Conservation (phyloP, 2,797 vertebrate species). For the Pelobates cultripes region DNA sequence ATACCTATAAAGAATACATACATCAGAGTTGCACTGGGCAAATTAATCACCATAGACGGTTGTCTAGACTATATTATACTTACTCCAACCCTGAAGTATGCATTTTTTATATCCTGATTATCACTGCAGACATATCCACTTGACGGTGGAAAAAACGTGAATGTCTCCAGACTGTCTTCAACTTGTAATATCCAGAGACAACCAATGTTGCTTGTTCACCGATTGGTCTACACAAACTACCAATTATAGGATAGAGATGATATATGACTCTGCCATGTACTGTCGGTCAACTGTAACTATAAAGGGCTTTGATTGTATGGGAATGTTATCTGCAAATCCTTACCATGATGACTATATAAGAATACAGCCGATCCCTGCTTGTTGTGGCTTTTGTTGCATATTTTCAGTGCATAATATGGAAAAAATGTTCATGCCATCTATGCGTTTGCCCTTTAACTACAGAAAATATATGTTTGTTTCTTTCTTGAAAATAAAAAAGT, state of each 20-base stretch:
- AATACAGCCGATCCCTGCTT: slow-evolving; percentile 30
- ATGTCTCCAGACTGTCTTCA: neutral
- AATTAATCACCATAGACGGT: no score
- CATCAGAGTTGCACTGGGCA: no score
- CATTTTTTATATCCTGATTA: no score
- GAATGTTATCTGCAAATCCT: slow-evolving; percentile 21
- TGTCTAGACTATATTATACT: no score
- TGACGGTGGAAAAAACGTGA: neutral
- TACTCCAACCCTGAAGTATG: no score
- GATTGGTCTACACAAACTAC: neutral
- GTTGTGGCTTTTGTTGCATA: slow-evolving; percentile 26
- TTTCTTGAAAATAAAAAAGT: slow-evolving; percentile 19
- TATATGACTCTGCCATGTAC: neutral
- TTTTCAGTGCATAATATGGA: slow-evolving; percentile 26
- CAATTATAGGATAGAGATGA: slow-evolving; percentile 6
- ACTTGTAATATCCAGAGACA: neutral
- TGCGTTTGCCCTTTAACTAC: slow-evolving; percentile 35
- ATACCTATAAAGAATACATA: no score
- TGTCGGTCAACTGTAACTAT: neutral
- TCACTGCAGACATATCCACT: no score
- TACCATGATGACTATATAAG: slow-evolving; percentile 13
- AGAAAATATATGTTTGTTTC: slow-evolving; percentile 47
- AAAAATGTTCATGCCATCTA: slow-evolving; percentile 28
- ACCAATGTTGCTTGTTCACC: neutral
- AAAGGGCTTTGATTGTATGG: slow-evolving; percentile 1